Percentiles rank a stretch among this genome's conserved stretches.
phyloP scores from a whole-genome alignment of 2,888 invertebrate species.

The Chalcis sispes region DNA sequence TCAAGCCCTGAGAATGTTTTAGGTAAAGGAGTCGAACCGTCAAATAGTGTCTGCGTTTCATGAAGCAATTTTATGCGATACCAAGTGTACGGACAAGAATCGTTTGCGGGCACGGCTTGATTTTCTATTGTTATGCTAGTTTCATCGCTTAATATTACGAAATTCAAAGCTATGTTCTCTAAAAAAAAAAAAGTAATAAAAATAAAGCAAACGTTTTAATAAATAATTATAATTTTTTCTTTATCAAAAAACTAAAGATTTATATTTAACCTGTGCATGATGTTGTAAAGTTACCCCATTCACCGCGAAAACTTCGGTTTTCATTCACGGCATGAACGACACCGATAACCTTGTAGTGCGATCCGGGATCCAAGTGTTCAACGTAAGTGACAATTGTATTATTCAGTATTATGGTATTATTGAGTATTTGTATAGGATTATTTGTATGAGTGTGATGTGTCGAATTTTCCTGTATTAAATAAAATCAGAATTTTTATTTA shows the following conservation, averaged over 20 bases:
- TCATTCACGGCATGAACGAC: neutral
- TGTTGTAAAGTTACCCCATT: constrained; percentile 53
- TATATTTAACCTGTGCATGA: constrained; percentile 57
- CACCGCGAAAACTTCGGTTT: constrained; percentile 6
- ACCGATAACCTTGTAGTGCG: constrained; percentile 48
- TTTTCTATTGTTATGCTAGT: constrained; percentile 53
- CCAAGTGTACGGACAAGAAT: constrained; percentile 62
- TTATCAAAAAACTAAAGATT: too few species aligned
- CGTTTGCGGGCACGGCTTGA: constrained; percentile 12
- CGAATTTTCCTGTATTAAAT: constrained; percentile 34
- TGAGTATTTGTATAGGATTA: neutral
- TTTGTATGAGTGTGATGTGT: neutral
- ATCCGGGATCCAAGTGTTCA: constrained; percentile 55
- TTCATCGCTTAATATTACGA: constrained; percentile 45
- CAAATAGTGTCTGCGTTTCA: neutral
- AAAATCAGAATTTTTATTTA: too few species aligned
- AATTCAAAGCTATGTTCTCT: constrained; percentile 37
- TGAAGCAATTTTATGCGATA: constrained; percentile 56
- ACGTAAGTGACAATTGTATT: constrained; percentile 31
- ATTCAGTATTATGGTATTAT: neutral
- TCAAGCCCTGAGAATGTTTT: constrained; percentile 46
- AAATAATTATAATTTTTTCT: too few species aligned
- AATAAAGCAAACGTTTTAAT: too few species aligned
- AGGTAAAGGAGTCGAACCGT: constrained; percentile 46
- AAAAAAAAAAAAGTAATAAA: neutral